Base-by-base conservation (phyloP, 2,888 invertebrate species). In the Actias luna region DNA sequence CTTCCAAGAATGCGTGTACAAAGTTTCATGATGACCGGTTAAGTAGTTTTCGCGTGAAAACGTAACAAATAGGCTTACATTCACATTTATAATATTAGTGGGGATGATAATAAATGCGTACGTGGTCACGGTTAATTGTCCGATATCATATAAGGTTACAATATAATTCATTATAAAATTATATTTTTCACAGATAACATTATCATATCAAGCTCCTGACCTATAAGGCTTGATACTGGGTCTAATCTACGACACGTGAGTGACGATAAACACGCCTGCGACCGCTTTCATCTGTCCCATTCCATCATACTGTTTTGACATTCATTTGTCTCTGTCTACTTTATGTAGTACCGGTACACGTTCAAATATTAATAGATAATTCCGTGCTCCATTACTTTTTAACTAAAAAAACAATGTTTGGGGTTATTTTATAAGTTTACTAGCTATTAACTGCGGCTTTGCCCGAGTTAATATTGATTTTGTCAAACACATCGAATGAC, bases 261-360 rank as follows among this genome's bases (percentile, higher is more conserved):
- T 64, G 63, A 66, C 73, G 73, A 78, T 78, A 78, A 80, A 73
- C 72, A 66, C 67, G 62, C 68, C 63, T 65, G 64, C 65, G 64
- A 66, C 64, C 64, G 63, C 61, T 63, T 70, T 69, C 70, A 69
- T 74, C 78, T 73, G 72, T 79, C 80, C 76, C 72, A 76, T 73
- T 82, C 77, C 70, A 71, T 76, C 78, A 75, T 75, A 68, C 69
- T 71, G 70, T 69, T 71, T 72, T 73, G 70, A 75, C 73, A 70
- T 74, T 68, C 64, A 81, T 81, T 79, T 77, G 73, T 84, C 80
- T 74, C 72, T 78, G 79, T 82, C 81, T 74, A 33, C 58, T 63
- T 18, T 25, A 12, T 60, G 18, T 63, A 68, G 55, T 59, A 76
- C 27, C 64, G 61, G 68, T 68, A 66, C 66, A 76, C 64, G 58